These are phyloP conservation scores for Polylopha cassiicola DNA, from an alignment of 2,888 invertebrate genomes.

Conservation along the genomic window DNA sequence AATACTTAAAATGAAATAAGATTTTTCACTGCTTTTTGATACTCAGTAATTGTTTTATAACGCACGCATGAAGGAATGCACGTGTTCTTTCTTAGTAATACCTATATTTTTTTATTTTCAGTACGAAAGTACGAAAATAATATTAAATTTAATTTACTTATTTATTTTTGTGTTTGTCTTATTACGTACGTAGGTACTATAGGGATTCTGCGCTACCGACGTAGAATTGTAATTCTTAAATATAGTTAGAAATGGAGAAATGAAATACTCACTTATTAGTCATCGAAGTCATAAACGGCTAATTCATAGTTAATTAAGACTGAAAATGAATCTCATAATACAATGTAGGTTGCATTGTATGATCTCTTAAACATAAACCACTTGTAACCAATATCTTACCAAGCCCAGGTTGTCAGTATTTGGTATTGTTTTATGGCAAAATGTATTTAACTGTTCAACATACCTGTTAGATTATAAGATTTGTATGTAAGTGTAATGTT, in stretches of 20 bases:
- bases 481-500: conserved; percentile 2
- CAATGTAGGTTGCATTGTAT: conserved; percentile 2
- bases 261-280: too few species aligned
- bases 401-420: too few species aligned
- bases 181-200: too few species aligned
- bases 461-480: conserved; percentile 13
- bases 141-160: too few species aligned
- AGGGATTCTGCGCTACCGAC: too few species aligned
- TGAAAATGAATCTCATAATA: conserved; percentile 11
- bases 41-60: conserved; percentile 1
- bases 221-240: too few species aligned
- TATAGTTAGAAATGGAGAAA: too few species aligned
- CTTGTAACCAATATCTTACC: too few species aligned
- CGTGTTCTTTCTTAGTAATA: neutral
- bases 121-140: too few species aligned
- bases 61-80: conserved; percentile 6
- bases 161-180: too few species aligned
- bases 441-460: conserved; percentile 5
- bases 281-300: too few species aligned
- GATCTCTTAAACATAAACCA: conserved; percentile 10
- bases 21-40: conserved; percentile 3
- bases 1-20: neutral
- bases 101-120: conserved; percentile 1
- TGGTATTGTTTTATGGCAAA: too few species aligned
- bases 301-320: conserved; percentile 7